Evolutionary conservation across 2,113 vertebrate genomes (phyloP).

Genomic region (Sylvietta virens): DNA sequence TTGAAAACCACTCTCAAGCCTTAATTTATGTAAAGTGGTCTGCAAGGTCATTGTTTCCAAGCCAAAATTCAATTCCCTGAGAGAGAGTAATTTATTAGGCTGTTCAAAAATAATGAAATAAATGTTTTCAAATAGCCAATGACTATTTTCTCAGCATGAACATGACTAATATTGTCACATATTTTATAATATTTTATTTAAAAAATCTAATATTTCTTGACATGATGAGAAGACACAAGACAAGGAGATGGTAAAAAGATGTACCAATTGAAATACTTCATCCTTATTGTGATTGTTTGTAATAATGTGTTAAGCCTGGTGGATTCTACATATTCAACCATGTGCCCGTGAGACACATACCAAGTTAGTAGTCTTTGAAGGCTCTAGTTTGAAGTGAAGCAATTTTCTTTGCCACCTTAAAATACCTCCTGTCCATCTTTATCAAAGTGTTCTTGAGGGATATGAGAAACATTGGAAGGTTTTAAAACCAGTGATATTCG

Average conservation of each 20-base stretch:
- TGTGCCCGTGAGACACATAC: accelerated
- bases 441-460: not conserved
- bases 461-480: not conserved
- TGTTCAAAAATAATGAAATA: not conserved
- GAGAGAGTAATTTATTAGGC: constrained; percentile 12
- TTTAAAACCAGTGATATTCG: not conserved
- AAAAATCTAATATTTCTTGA: not conserved
- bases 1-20: not conserved
- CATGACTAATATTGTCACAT: not conserved
- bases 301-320: not conserved
- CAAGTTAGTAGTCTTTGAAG: not conserved
- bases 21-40: constrained; percentile 20
- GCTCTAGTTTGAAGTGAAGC: not conserved
- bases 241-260: not conserved
- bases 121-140: not conserved
- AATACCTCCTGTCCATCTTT: not conserved
- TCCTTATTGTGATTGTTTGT: not conserved
- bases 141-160: not conserved
- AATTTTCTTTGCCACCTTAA: not conserved
- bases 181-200: not conserved
- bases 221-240: not conserved
- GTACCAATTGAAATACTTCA: not conserved
- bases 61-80: constrained; percentile 1
- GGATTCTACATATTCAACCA: not conserved
- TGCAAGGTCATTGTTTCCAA: constrained; percentile 8